These are phyloP conservation scores for Sphinx pinastri DNA, from an alignment of 2,888 invertebrate species.

Conservation along the genomic window DNA sequence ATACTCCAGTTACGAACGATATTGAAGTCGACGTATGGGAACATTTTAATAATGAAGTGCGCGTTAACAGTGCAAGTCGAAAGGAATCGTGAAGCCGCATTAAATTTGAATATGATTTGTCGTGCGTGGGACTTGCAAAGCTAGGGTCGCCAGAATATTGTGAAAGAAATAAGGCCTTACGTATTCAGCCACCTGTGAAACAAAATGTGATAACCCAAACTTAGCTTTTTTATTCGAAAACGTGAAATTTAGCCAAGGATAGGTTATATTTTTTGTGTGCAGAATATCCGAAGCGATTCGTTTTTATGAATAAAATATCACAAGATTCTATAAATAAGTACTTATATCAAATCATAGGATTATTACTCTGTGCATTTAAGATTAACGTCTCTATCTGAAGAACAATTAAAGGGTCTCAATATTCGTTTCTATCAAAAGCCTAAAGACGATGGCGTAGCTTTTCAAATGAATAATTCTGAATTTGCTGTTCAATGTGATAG, in stretches of 20 bases:
- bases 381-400: too few species aligned
- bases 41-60: conserved; percentile 21
- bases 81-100: conserved; percentile 9
- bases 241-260: not conserved
- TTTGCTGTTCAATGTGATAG: not conserved
- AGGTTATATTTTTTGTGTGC: not conserved
- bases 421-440: too few species aligned
- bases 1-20: not conserved
- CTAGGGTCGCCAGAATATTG: not conserved
- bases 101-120: conserved; percentile 21
- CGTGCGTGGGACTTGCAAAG: not conserved
- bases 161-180: not conserved
- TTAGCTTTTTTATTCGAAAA: not conserved
- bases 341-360: too few species aligned
- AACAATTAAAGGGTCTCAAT: too few species aligned
- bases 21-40: conserved; percentile 14
- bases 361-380: too few species aligned
- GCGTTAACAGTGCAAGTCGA: conserved; percentile 7
- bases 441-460: not conserved
- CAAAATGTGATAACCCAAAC: not conserved
- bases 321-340: too few species aligned
- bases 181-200: not conserved
- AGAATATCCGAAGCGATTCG: too few species aligned
- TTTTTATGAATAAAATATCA: too few species aligned
- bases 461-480: not conserved